These are phyloP conservation scores for Aurelia aurita DNA, from an alignment of 30 jellyfish, hydroid and myxozoan genomes.

Conservation along the genomic window DNA sequence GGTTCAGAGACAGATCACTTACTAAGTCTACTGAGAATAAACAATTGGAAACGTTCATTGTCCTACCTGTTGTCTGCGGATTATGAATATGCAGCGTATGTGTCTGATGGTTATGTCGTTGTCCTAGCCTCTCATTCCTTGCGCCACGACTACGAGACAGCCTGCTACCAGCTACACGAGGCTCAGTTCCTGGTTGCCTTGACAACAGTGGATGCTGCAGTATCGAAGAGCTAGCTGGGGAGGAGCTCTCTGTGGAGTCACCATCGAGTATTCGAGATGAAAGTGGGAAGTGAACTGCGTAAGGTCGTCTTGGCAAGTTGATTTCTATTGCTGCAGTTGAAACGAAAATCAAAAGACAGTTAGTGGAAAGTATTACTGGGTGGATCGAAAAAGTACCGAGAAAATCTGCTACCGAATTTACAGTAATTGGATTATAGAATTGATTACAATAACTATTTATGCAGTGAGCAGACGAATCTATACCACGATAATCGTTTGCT, in stretches of 20 bases:
- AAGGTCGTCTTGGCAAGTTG: conserved; percentile 82
- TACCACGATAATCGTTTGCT: no score
- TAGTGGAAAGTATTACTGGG: no score
- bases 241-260: conserved; percentile 37
- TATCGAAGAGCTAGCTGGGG: conserved; percentile 66
- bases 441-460: no score
- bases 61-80: conserved; percentile 56
- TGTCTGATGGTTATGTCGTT: conserved; percentile 75
- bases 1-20: no score
- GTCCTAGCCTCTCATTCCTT: conserved; percentile 81
- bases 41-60: no score
- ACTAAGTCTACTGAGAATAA: no score
- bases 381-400: no score
- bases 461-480: no score
- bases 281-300: conserved; percentile 88
- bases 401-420: no score
- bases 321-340: conserved; percentile 77
- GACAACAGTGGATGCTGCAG: conserved; percentile 89
- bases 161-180: conserved; percentile 47
- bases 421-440: no score
- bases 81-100: conserved; percentile 87
- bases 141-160: conserved; percentile 59
- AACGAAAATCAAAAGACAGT: background rate
- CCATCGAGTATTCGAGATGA: conserved; percentile 65
- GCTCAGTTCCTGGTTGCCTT: conserved; percentile 55